Evolutionary conservation across 2,113 vertebrate genomes (phyloP).

Genomic region (Tyrannus savana): DNA sequence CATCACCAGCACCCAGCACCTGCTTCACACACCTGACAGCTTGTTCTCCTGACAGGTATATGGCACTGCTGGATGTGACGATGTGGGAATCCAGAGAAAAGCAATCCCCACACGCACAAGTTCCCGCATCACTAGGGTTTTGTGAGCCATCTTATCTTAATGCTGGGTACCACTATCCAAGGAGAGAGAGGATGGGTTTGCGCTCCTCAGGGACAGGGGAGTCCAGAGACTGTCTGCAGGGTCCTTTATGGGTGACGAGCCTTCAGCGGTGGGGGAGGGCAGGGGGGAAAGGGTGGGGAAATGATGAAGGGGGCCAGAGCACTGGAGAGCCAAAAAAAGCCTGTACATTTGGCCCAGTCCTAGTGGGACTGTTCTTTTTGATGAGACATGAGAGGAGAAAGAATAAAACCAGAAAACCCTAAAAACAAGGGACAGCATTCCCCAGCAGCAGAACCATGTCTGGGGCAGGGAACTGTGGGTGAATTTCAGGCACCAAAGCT

Average conservation of each 20-base stretch:
- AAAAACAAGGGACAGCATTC: not conserved
- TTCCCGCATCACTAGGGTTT: not conserved
- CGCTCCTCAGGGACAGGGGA: not conserved
- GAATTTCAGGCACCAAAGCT: not conserved
- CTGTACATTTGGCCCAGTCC: not conserved
- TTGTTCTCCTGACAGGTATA: not conserved
- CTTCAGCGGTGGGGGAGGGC: not conserved
- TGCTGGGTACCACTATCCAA: accelerated
- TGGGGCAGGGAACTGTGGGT: not conserved
- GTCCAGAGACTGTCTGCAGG: not conserved
- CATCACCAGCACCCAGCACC: not conserved
- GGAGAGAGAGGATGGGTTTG: not conserved
- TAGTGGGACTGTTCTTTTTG: not conserved
- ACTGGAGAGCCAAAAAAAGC: not conserved
- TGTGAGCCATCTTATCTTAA: not conserved
- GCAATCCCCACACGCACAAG: not conserved
- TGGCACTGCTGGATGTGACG: not conserved
- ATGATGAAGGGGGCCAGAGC: not conserved
- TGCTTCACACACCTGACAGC: not conserved
- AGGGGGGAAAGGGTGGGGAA: too few species aligned
- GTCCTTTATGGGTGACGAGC: not conserved
- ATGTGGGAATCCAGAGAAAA: not conserved
- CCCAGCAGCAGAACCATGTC: accelerated
- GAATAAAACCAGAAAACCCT: not conserved
- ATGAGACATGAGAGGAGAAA: not conserved